Conservation (phyloP, 2,888 invertebrate species). For the Drosophila mettleri region DNA sequence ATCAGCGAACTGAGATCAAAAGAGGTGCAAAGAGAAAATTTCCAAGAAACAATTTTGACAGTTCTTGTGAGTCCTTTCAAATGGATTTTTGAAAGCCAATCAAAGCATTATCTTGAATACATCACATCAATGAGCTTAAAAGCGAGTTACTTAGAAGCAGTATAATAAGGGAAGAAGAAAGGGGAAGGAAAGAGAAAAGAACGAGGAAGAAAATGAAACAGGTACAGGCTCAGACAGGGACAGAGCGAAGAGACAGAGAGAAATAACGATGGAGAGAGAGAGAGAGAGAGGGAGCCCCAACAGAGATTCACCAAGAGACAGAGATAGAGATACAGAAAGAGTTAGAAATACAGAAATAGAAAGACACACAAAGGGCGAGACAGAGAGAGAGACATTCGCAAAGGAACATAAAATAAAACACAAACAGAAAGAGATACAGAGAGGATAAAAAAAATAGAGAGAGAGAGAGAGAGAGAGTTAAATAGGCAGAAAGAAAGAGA, state of each 20-base stretch:
- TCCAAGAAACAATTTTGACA: not conserved
- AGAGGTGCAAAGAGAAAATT: not conserved
- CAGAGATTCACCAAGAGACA: not conserved
- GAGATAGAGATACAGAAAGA: not conserved
- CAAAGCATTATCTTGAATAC: not conserved
- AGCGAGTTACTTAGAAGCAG: not conserved
- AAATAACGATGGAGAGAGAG: not conserved
- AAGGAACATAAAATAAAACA: accelerated
- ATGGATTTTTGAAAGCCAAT: not conserved
- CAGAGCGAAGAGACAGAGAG: not conserved
- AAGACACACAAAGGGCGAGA: not conserved
- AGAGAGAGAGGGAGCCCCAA: not conserved
- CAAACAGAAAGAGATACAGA: not conserved
- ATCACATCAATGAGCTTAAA: not conserved
- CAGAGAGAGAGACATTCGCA: not conserved
- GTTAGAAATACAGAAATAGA: not conserved
- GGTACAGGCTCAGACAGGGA: not conserved
- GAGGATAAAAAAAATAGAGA: not conserved
- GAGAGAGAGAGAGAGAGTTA: not conserved
- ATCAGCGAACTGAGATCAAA: not conserved
- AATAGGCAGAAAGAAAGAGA: not conserved
- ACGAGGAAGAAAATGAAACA: not conserved
- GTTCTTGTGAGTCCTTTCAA: not conserved
- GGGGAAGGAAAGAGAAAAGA: not conserved
- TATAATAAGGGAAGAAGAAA: not conserved